These are phyloP conservation scores for Cercopithecus mona DNA, from an alignment of 2,113 vertebrate species.

Conservation along the genomic window DNA sequence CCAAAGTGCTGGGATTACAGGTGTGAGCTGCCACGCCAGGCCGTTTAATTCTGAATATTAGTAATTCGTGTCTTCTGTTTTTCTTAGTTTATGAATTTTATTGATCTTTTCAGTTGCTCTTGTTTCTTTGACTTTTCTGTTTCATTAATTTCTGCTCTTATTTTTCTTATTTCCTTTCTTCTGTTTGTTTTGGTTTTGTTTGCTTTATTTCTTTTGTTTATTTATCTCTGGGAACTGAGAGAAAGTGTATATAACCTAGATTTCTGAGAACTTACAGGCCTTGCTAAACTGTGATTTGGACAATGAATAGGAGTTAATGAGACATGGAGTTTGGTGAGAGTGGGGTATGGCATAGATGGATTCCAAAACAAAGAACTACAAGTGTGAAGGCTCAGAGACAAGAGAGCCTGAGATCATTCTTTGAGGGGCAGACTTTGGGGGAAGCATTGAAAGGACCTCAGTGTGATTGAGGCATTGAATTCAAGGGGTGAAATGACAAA, in stretches of 20 bases:
- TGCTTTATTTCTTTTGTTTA: not conserved
- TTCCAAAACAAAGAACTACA: not conserved
- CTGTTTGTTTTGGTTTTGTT: not conserved
- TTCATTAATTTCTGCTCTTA: not conserved
- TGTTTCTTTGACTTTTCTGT: not conserved
- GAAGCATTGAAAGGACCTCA: not conserved
- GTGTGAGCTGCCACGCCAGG: fast-evolving
- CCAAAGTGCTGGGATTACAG: no score
- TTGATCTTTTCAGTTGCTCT: not conserved
- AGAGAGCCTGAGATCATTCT: not conserved
- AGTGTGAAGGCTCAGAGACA: not conserved
- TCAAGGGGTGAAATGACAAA: not conserved
- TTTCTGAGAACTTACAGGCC: not conserved
- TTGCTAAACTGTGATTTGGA: not conserved
- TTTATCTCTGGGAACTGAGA: not conserved
- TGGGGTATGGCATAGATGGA: not conserved
- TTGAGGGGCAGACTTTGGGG: not conserved
- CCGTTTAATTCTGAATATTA: not conserved
- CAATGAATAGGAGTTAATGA: not conserved
- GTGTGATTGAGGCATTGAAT: not conserved
- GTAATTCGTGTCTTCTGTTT: not conserved
- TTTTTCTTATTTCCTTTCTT: not conserved
- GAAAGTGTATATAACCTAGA: not conserved
- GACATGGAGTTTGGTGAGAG: not conserved
- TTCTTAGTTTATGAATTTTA: not conserved